Conservation (phyloP, 2,888 invertebrate species). For the Drosophila vallismaia region DNA sequence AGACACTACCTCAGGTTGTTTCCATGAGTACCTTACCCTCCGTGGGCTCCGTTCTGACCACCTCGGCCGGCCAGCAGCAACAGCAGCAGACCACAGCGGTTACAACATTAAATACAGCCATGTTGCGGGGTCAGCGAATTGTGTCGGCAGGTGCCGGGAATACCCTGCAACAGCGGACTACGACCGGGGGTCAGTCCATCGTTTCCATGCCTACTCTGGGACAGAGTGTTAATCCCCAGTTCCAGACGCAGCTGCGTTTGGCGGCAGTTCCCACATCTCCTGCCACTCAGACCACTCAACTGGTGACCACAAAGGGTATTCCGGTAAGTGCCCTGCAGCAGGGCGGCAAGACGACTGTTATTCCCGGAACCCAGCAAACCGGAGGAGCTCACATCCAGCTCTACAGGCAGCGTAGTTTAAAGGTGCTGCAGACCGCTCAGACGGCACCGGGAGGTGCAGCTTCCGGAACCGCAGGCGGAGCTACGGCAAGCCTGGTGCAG, state of each 20-base stretch:
- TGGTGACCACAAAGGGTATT: conserved; percentile 82
- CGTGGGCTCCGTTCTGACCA: conserved; percentile 82
- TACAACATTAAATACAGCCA: conserved; percentile 81
- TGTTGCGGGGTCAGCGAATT: conserved; percentile 82
- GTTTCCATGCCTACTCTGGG: conserved; percentile 83
- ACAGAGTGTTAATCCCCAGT: conserved; percentile 79
- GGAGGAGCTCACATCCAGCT: conserved; percentile 82
- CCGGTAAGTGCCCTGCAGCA: conserved; percentile 82
- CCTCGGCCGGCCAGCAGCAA: conserved; percentile 76
- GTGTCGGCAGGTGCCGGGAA: conserved; percentile 78
- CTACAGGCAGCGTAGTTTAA: conserved; percentile 83
- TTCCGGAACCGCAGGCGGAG: conserved; percentile 27
- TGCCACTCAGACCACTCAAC: conserved; percentile 72
- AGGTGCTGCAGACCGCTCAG: conserved; percentile 74
- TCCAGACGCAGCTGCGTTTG: conserved; percentile 82
- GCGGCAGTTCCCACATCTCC: conserved; percentile 74
- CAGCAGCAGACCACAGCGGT: conserved; percentile 76
- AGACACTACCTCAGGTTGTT: conserved; percentile 83
- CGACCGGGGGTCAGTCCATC: conserved; percentile 82
- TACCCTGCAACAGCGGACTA: conserved; percentile 81
- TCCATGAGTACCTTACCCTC: conserved; percentile 84
- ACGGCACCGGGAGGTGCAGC: conserved; percentile 19
- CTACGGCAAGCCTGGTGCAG: conserved; percentile 65
- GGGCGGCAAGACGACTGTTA: conserved; percentile 75
- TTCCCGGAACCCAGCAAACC: conserved; percentile 73